These are phyloP conservation scores for Burhinus bistriatus DNA, from an alignment of 2,113 vertebrate genomes.

Conservation along the genomic window DNA sequence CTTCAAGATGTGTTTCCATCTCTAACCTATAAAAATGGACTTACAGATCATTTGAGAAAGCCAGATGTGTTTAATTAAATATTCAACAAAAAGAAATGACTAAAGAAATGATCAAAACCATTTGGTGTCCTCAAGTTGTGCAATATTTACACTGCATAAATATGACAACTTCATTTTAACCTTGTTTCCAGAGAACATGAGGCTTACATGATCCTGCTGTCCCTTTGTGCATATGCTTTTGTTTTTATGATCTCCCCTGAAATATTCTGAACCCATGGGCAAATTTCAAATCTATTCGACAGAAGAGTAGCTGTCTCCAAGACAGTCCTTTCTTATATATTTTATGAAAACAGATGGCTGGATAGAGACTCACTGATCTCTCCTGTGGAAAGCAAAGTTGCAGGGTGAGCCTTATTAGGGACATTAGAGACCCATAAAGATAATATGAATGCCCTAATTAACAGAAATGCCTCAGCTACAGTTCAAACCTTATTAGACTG, in stretches of 20 bases:
- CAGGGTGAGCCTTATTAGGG: slow-evolving; percentile 17
- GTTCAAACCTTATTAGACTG: slow-evolving; percentile 14
- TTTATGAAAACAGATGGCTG: slow-evolving; percentile 53
- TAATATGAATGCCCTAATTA: slow-evolving; percentile 8
- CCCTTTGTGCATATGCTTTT: neutral
- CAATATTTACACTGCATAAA: slow-evolving; percentile 3
- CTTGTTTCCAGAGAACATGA: neutral
- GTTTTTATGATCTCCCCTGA: slow-evolving; percentile 2
- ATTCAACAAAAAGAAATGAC: neutral
- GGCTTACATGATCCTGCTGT: neutral
- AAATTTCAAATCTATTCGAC: slow-evolving; percentile 39
- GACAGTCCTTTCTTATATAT: neutral
- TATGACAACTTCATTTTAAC: neutral
- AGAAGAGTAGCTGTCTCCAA: slow-evolving; percentile 28
- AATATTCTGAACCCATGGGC: neutral
- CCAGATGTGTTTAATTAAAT: slow-evolving; percentile 17
- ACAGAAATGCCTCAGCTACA: slow-evolving; percentile 25
- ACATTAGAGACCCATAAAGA: slow-evolving; percentile 54
- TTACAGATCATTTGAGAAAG: neutral
- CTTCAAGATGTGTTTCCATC: neutral
- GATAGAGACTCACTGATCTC: neutral
- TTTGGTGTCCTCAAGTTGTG: neutral
- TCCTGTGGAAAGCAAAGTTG: neutral
- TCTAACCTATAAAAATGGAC: neutral
- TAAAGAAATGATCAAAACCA: neutral